Evolutionary conservation across 2,888 invertebrate species (phyloP).

Genomic region (Smittia aterrima): DNA sequence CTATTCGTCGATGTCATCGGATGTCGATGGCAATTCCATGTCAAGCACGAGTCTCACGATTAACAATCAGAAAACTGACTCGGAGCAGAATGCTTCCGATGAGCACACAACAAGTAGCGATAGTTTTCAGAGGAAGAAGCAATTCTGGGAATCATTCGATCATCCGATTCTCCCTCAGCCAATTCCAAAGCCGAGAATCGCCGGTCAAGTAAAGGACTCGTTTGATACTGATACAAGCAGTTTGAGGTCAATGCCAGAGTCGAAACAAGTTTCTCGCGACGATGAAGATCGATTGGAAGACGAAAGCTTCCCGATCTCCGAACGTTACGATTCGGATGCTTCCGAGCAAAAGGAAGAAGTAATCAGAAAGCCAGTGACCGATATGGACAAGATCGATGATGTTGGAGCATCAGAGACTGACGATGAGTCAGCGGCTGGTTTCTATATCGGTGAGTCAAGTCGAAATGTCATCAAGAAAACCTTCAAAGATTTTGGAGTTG

Average conservation of each 20-base stretch:
- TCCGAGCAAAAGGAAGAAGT: slow-evolving; percentile 7
- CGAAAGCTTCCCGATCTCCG: slow-evolving; percentile 42
- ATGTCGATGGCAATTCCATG: slow-evolving; percentile 25
- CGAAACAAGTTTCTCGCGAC: slow-evolving; percentile 27
- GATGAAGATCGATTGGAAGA: slow-evolving; percentile 42
- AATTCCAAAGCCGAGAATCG: slow-evolving; percentile 22
- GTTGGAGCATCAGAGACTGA: background rate
- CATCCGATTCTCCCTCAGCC: slow-evolving; percentile 20
- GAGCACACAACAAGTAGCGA: background rate
- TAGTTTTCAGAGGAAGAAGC: slow-evolving; percentile 30
- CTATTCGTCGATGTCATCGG: slow-evolving; percentile 32
- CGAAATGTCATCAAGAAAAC: slow-evolving; percentile 52
- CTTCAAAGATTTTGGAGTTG: slow-evolving; percentile 44
- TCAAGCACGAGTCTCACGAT: slow-evolving; percentile 2
- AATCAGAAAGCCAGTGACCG: background rate
- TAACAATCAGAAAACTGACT: slow-evolving; percentile 13
- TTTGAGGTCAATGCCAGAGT: slow-evolving; percentile 6
- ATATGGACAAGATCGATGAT: slow-evolving; percentile 21
- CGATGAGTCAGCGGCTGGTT: slow-evolving; percentile 33
- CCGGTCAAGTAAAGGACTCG: slow-evolving; percentile 14
- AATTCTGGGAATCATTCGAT: slow-evolving; percentile 37
- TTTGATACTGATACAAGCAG: slow-evolving; percentile 39
- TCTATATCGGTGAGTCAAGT: slow-evolving; percentile 54
- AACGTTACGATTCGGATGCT: slow-evolving; percentile 38
- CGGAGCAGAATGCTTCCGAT: slow-evolving; percentile 22